These are phyloP conservation scores for Idaea aversata DNA, from an alignment of 2,888 invertebrate genomes.

Conservation along the genomic window DNA sequence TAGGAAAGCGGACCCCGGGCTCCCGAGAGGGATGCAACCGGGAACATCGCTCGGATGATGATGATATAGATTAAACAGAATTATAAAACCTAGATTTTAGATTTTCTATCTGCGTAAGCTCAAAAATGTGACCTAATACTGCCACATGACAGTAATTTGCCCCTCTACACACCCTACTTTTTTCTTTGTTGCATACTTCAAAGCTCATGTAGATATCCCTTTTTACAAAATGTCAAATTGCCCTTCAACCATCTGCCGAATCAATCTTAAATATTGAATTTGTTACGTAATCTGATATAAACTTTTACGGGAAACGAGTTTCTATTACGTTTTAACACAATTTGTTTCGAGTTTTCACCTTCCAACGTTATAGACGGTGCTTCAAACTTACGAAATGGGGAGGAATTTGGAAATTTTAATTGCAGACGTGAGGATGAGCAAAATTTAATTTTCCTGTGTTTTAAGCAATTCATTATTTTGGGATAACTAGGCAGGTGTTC, in stretches of 20 bases:
- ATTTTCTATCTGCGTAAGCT: no score
- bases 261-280: slow-evolving; percentile 81
- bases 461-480: slow-evolving; percentile 6
- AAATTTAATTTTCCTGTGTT: slow-evolving; percentile 28
- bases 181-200: background rate
- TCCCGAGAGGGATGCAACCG: no score
- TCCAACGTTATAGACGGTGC: slow-evolving; percentile 49
- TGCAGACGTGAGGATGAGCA: slow-evolving; percentile 52
- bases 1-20: no score
- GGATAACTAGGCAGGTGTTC: background rate
- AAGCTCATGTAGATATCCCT: slow-evolving; percentile 37
- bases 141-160: no score
- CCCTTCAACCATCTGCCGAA: slow-evolving; percentile 74
- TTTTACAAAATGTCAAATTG: slow-evolving; percentile 45
- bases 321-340: slow-evolving; percentile 78
- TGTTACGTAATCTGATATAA: slow-evolving; percentile 75
- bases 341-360: slow-evolving; percentile 77
- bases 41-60: no score
- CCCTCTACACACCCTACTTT: no score
- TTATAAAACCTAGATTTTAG: no score
- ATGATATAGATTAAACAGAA: no score
- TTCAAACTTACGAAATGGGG: slow-evolving; percentile 55
- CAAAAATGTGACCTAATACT: no score
- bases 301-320: slow-evolving; percentile 76
- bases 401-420: slow-evolving; percentile 62